Conservation (phyloP, 2,797 vertebrate species). For the Mormyrus hasselquistii region DNA sequence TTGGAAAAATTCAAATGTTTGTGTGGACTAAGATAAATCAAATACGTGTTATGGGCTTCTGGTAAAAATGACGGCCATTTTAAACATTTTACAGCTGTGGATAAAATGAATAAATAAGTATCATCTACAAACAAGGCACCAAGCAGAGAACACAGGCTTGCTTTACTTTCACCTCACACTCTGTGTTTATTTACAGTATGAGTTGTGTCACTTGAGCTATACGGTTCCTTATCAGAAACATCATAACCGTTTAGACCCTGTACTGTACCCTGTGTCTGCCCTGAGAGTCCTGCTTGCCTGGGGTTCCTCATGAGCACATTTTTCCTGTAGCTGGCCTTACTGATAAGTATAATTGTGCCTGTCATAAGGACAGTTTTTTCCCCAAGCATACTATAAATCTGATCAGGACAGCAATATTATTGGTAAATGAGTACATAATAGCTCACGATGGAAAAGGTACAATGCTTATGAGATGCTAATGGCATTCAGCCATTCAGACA, state of each 20-base stretch:
- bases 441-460: background rate
- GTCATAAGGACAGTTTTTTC: background rate
- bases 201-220: background rate
- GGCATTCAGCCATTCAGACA: background rate
- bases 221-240: background rate
- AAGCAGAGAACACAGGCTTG: background rate
- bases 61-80: background rate
- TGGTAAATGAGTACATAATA: background rate
- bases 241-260: background rate
- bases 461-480: background rate
- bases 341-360: background rate
- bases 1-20: background rate
- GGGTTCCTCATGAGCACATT: background rate
- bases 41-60: background rate
- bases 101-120: background rate
- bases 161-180: background rate
- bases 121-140: background rate
- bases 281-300: background rate
- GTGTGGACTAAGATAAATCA: background rate
- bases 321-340: background rate
- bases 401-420: background rate
- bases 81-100: background rate
- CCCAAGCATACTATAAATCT: background rate
- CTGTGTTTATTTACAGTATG: background rate
- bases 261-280: background rate